Evolutionary conservation across 1,140 invertebrate genomes (phyloP).

Genomic region (Amphibalanus amphitrite): DNA sequence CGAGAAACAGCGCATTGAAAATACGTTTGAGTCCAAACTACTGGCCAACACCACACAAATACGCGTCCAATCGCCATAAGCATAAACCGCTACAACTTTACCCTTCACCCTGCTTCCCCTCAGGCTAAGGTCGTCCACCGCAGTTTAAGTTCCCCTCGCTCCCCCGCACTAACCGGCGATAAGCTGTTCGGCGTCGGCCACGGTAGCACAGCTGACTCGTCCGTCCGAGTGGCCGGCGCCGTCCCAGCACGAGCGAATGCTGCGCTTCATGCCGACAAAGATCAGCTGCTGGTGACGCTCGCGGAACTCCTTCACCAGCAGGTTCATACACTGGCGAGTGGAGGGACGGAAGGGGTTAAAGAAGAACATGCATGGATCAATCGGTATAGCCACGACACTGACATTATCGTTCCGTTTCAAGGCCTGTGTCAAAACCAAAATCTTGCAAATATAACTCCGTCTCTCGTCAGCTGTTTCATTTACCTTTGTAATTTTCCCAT

Average conservation of each 20-base stretch:
- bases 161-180: background rate
- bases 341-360: background rate
- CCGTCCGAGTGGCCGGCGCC: background rate
- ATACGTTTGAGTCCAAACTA: background rate
- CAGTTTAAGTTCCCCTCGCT: too few relatives aligned
- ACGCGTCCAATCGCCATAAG: background rate
- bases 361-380: constrained; percentile 10
- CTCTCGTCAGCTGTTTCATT: background rate
- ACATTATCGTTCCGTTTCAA: background rate
- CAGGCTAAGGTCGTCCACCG: background rate
- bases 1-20: too few relatives aligned
- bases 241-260: background rate
- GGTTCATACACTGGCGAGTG: background rate
- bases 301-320: background rate
- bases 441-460: background rate
- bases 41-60: background rate
- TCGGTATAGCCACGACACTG: constrained; percentile 10
- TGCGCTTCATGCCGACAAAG: background rate
- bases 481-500: background rate
- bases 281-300: background rate
- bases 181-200: background rate
- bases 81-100: background rate
- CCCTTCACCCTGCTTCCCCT: background rate
- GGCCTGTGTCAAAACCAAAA: background rate
- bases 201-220: background rate